These are phyloP conservation scores for Ameiurus melas DNA, from an alignment of 2,113 vertebrate species.

Conservation along the genomic window DNA sequence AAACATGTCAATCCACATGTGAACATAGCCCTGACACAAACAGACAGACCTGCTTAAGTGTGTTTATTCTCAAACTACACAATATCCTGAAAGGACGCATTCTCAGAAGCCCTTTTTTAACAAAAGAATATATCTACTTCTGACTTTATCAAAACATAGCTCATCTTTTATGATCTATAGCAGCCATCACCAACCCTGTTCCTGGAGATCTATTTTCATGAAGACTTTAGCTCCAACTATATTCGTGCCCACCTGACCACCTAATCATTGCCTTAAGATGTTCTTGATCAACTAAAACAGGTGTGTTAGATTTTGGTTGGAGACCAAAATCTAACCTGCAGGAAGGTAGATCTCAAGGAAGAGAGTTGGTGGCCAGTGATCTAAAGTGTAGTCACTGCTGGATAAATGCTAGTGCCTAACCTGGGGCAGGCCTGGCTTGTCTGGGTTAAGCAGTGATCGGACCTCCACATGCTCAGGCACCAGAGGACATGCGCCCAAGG, in stretches of 20 bases:
- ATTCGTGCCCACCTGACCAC: too few relatives aligned
- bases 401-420: conserved; percentile 62
- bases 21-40: conserved; percentile 81
- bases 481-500: conserved; percentile 73
- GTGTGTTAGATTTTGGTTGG: too few relatives aligned
- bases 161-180: neutral
- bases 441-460: conserved; percentile 75
- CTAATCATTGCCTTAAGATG: too few relatives aligned
- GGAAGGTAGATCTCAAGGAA: too few relatives aligned
- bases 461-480: conserved; percentile 90
- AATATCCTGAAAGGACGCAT: neutral
- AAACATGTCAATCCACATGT: conserved; percentile 98
- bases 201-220: too few relatives aligned
- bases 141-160: neutral
- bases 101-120: neutral
- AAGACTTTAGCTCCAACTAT: too few relatives aligned
- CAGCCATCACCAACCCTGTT: too few relatives aligned
- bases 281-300: too few relatives aligned
- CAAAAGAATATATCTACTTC: neutral
- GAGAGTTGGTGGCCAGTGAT: too few relatives aligned
- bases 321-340: too few relatives aligned
- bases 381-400: neutral
- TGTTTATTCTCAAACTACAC: neutral
- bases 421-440: conserved; percentile 85
- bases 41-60: neutral